Evolutionary conservation across 2,113 vertebrate species (phyloP), one percentile per base, ranked within the genome.

Genomic region (Calidris pugnax): DNA sequence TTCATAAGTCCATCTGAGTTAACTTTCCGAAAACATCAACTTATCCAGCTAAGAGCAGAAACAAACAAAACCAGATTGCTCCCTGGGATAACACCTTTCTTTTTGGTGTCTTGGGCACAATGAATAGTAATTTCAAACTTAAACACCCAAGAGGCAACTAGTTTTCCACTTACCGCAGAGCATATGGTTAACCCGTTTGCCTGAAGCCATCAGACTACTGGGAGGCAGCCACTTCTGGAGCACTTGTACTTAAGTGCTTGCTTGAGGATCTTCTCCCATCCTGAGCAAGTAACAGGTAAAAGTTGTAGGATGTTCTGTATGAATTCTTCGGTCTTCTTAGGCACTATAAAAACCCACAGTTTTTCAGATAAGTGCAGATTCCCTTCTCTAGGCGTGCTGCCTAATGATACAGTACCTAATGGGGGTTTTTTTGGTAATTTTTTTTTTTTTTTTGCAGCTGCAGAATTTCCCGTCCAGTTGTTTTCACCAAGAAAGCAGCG

Each of bases 391-490:
- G n/a, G 33, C 62, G 66, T 26, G n/a, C 5, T 93, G 33, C 18
- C 18, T 75, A 84, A 62, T 77, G 8, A 45, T 14, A 64, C 0
- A 0, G 37, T 19, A 16, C 45, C 37, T 50, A n/a, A 23, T 27
- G 6, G 5, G 5, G 11, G 24, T 50, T 21, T 28, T 48, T 27
- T 67, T 14, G 12, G 3, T 28, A 20, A 41, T 12, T 26, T 32
- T 48, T 41, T 1, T 14, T 35, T 33, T 35, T 85, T 47, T 33
- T n/a, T n/a, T 35, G 27, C 39, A 73, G 35, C 23, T 66, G 39
- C 35, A 83, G 67, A 59, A 69, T 84, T 87, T 77, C 28, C 33
- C 28, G 37, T 15, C 6, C 37, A 74, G 63, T 8, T 28, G 20
- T 53, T 60, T 84, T 67, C 17, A 30, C 32, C 9, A 62, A 90